Base-by-base conservation (phyloP, 2,113 vertebrate species). In the Phaetusa simplex region DNA sequence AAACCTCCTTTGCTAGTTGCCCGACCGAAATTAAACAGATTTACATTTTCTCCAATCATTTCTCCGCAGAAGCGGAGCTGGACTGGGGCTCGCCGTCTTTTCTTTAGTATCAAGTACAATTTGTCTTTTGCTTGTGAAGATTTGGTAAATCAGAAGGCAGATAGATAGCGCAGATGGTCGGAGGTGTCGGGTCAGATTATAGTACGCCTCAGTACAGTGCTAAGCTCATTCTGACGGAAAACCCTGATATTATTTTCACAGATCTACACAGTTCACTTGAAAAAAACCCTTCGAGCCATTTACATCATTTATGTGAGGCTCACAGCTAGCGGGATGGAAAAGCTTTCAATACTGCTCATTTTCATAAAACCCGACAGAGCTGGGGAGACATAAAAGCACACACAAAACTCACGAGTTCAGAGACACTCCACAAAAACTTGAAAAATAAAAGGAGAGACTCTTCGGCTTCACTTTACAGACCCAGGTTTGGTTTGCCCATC, bases 161-260 rank as follows among this genome's bases (percentile, higher is more conserved):
- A 99, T 99, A 99, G 99, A 99, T 99, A 98, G 98, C 99, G 98
- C 99, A 99, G 99, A 99, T 99, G 99, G 99, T 99, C 99, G 99
- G 98, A 99, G 98, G 99, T 99, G 99, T 99, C 99, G 98, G 99
- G 99, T 99, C 99, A 99, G 98, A 99, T 99, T 99, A 99, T 97
- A 98, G 98, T 98, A 99, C 98, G 99, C 99, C 98, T 99, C 98
- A 98, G 97, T 99, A 99, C 99, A 98, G 98, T 98, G 98, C 97
- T 98, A 99, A 99, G 99, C 99, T 99, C 98, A 98, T 99, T 99
- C 99, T 99, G 99, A 99, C 98, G 98, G 99, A 99, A 99, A 99
- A 98, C 98, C 98, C 98, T 99, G 99, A 99, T 99, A 99, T 99
- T 99, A 99, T 99, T 99, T 98, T 99, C 99, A 99, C 98, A 98